Evolutionary conservation across 2,797 vertebrate genomes (phyloP).

Genomic region (Macropus fuliginosus): DNA sequence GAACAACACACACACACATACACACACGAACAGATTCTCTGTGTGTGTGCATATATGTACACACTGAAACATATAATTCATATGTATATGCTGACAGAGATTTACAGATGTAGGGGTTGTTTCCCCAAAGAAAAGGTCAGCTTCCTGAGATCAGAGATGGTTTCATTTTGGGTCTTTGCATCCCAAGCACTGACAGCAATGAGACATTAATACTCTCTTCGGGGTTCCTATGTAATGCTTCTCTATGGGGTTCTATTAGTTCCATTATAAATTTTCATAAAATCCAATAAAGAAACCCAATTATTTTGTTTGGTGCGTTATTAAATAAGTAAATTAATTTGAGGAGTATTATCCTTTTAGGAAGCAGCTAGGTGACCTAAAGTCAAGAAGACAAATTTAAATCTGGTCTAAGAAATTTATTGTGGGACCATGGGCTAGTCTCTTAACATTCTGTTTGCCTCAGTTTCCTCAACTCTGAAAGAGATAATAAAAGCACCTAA

Average conservation of each 20-base stretch:
- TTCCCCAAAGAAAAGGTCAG: no score
- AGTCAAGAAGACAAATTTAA: background rate
- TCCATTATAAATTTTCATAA: background rate
- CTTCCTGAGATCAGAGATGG: background rate
- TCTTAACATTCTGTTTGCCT: background rate
- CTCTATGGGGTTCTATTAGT: background rate
- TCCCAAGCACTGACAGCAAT: background rate
- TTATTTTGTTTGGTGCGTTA: background rate
- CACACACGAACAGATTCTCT: background rate
- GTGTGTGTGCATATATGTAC: background rate
- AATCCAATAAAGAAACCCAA: background rate
- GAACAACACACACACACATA: no score
- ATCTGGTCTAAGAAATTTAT: background rate
- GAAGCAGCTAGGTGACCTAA: background rate
- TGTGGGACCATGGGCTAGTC: background rate
- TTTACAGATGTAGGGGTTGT: no score
- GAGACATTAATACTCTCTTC: background rate
- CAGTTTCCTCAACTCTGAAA: background rate
- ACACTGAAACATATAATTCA: no score
- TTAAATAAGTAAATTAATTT: background rate
- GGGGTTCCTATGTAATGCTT: background rate
- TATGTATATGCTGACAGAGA: background rate
- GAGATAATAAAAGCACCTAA: background rate
- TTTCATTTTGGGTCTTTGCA: background rate
- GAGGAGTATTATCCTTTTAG: background rate